Conservation (phyloP, 2,888 invertebrate species). For the Leuctra nigra region DNA sequence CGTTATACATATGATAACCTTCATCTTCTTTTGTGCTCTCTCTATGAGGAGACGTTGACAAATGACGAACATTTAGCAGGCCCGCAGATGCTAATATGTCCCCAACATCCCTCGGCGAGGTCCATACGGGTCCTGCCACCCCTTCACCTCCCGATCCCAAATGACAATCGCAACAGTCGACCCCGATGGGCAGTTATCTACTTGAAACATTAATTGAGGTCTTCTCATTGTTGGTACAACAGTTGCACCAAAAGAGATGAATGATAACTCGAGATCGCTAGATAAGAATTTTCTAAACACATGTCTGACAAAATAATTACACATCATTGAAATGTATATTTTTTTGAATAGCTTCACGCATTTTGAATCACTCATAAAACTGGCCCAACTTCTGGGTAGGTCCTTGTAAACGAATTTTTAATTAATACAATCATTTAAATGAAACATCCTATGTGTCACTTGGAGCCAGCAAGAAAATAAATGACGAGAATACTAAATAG, state of each 20-base stretch:
- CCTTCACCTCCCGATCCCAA: not conserved
- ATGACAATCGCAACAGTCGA: not conserved
- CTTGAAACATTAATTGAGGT: slow-evolving; percentile 21
- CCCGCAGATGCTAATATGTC: too few relatives aligned
- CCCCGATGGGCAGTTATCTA: slow-evolving; percentile 13
- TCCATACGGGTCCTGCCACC: slow-evolving; percentile 6
- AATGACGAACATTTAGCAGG: slow-evolving; percentile 20
- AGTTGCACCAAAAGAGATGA: slow-evolving; percentile 1
- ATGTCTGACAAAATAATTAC: slow-evolving; percentile 25
- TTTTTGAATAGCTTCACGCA: not conserved
- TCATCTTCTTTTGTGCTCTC: not conserved
- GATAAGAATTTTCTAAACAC: slow-evolving; percentile 14
- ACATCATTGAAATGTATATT: slow-evolving; percentile 7
- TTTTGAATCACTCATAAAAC: too few relatives aligned
- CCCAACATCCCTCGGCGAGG: not conserved
- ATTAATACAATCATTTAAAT: slow-evolving; percentile 4
- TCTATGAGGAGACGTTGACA: slow-evolving; percentile 21
- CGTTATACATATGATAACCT: not conserved
- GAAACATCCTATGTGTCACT: not conserved
- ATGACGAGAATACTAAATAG: not conserved
- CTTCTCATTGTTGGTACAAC: slow-evolving; percentile 3
- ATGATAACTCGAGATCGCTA: slow-evolving; percentile 11
- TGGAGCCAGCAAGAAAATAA: not conserved
- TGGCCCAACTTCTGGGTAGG: not conserved
- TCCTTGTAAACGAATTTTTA: slow-evolving; percentile 8